Evolutionary conservation across 2,888 invertebrate genomes (phyloP), one percentile per base, ranked within the genome.

Genomic region (Thereva unica): DNA sequence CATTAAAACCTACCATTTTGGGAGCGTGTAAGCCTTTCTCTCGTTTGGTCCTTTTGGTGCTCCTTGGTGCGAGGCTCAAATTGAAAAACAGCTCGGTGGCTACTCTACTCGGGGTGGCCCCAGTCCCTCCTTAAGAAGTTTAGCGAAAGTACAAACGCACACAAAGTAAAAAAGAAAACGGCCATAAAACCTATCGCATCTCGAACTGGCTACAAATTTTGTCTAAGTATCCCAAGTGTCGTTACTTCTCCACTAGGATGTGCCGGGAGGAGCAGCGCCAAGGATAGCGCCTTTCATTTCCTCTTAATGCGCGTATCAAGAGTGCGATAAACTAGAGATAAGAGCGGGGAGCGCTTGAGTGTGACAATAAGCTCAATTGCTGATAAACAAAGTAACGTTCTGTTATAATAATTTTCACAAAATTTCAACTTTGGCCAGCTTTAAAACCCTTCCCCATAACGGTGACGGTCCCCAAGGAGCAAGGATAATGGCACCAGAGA

Each of bases 321-420:
- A 66, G 61, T 49, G 12, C 49, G 56, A 49, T 59, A 68, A 66
- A 65, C 66, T 68, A 53, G 42, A 68, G 68, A 68, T 68, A 68
- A 61, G 68, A 54, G 37, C 6, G 23, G 5, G 44, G 34, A 67
- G 54, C 61, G 23, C 41, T 35, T 7, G 40, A 34, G 69, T 63
- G 54, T 67, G 69, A 69, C 69, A 67, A 69, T 69, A 57, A 50
- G 54, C 47, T 64, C 64, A 67, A 69, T 67, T 59, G 64, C 59
- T 69, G 69, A 69, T 69, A 69, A 67, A 67, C 64, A 67, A 68
- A 69, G 64, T 68, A 52, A 54, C 35, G 45, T 42, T 52, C 12
- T 52, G 50, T 64, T 37, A 64, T 68, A 59, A 67, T 69, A 69
- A 69, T 67, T 67, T 53, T 67, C 64, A 64, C 65, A 53, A 56